Base-by-base conservation (phyloP, 37 sponge, comb jelly and placozoan genomes). In the Haliclona indistincta region DNA sequence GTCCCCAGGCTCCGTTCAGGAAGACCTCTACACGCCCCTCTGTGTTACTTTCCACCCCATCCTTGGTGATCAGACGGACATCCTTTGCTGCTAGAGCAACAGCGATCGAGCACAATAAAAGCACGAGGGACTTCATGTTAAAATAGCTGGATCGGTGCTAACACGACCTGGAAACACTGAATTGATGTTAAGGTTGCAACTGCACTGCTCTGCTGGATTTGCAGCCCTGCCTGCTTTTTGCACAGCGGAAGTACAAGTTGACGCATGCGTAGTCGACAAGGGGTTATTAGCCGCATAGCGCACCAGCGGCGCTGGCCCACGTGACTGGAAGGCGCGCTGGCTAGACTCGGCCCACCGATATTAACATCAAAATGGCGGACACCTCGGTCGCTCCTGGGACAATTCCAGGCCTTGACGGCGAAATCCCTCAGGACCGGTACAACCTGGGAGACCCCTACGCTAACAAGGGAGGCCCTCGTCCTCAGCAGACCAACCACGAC, bases 361-460 rank as follows among this genome's bases (percentile, higher is more conserved):
- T 19, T 2, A 44, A 23, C 20, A n/a, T 8, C 20, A 67, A 78
- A 56, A 78, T 78, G 79, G 68, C 79, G 79, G 79, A 67, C 38
- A 68, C 26, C 62, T n/a, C 55, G 69, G n/a, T n/a, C n/a, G n/a
- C n/a, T n/a, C n/a, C n/a, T n/a, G n/a, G n/a, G n/a, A n/a, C n/a
- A n/a, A 71, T 81, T 13, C 73, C 82, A 29, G 73, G 73, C 3
- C 64, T 71, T n/a, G 64, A 71, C 32, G 73, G 73, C 33, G 80
- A 79, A 8, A 22, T 69, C 32, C 62, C 71, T 20, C 22, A 45
- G 19, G 61, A 79, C 29, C 30, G 70, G 22, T 39, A 61, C 29
- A 43, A n/a, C 33, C 44, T 79, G 35, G 56, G 44, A 23, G 80
- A 68, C 38, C 56, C 80, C 1, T 25, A 70, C 15, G 33, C 10